Percentiles rank a stretch among this genome's conserved stretches.
phyloP scores from a whole-genome alignment of 2,113 vertebrate species.

The Recurvirostra avosetta region DNA sequence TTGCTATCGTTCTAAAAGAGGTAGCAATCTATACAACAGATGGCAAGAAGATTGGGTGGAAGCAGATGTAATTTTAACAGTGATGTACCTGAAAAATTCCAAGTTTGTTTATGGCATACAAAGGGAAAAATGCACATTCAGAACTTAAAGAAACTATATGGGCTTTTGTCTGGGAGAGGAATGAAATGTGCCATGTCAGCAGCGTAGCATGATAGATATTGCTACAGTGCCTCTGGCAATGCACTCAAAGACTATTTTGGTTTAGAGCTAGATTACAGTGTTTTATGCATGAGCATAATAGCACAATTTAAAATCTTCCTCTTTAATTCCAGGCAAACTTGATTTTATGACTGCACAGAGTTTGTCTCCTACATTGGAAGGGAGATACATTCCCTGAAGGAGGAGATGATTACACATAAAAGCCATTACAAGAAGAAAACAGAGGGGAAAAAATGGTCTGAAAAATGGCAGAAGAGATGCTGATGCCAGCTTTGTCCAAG shows the following conservation, averaged over 20 bases:
- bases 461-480: not conserved
- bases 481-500: not conserved
- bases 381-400: not conserved
- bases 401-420: not conserved
- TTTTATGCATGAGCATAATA: not conserved
- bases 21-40: not conserved
- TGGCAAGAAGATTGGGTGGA: not conserved
- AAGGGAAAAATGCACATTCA: not conserved
- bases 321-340: not conserved
- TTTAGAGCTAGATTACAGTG: not conserved
- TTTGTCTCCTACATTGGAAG: not conserved
- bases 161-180: not conserved
- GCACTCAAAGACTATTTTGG: not conserved
- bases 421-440: not conserved
- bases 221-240: not conserved
- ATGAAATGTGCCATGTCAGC: not conserved
- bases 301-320: not conserved
- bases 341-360: not conserved
- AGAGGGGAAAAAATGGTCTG: rapidly evolving
- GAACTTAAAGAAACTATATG: not conserved
- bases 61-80: not conserved
- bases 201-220: not conserved
- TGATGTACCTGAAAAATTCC: not conserved
- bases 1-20: not conserved
- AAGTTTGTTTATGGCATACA: not conserved